A percentile compares a stretch with the other conserved stretches of the same genome.
phyloP scores from a whole-genome alignment of 2,888 invertebrate species.

The Helobdella robusta region DNA sequence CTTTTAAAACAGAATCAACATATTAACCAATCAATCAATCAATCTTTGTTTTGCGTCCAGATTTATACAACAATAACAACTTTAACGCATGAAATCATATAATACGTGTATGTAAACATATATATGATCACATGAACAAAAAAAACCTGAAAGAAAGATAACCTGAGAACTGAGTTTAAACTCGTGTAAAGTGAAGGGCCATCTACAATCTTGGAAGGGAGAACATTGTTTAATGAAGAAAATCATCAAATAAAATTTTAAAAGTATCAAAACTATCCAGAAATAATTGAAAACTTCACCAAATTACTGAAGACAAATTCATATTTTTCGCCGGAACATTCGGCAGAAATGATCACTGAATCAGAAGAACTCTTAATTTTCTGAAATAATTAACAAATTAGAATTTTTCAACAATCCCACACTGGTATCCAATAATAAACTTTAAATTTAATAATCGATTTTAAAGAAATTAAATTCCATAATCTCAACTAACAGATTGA shows the following conservation, averaged over 20 bases:
- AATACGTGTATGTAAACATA: background rate
- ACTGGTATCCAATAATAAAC: too few relatives aligned
- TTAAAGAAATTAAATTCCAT: too few relatives aligned
- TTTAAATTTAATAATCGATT: too few relatives aligned
- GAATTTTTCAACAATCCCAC: too few relatives aligned
- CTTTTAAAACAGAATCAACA: too few relatives aligned
- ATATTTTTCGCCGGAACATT: slow-evolving; percentile 70
- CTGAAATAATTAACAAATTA: background rate
- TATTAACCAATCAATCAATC: too few relatives aligned
- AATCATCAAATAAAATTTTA: background rate
- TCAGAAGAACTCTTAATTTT: slow-evolving; percentile 51
- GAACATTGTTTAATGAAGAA: background rate
- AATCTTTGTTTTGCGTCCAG: too few relatives aligned
- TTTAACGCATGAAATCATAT: too few relatives aligned
- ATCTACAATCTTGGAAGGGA: slow-evolving; percentile 54
- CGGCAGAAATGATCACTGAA: slow-evolving; percentile 76
- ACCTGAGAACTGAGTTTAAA: slow-evolving; percentile 81
- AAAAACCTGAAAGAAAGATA: slow-evolving; percentile 4
- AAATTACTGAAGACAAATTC: slow-evolving; percentile 95
- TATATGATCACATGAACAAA: background rate
- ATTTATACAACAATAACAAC: too few relatives aligned
- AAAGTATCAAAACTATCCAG: background rate
- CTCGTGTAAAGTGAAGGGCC: slow-evolving; percentile 70
- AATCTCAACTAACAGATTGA: slow-evolving; percentile 60
- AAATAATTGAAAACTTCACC: slow-evolving; percentile 47